phyloP scores from a whole-genome alignment of 2,888 invertebrate species.

The Drosophila kanekoi region DNA sequence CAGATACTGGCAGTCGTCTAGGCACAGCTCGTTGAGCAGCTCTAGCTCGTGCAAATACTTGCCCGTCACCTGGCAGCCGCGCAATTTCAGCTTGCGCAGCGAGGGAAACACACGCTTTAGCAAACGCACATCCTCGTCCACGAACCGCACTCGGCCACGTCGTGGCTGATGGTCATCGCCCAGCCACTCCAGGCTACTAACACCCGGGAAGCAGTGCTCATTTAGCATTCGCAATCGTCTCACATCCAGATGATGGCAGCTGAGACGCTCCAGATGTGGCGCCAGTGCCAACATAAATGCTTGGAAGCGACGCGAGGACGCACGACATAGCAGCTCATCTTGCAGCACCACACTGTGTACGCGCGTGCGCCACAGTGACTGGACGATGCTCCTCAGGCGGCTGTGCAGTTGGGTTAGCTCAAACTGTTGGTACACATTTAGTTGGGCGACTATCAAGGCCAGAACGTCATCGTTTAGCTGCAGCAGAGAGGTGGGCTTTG shows the following conservation, averaged over 20 bases:
- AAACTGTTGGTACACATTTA: slow-evolving; percentile 70
- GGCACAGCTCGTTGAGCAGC: slow-evolving; percentile 56
- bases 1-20: slow-evolving; percentile 73
- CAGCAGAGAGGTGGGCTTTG: slow-evolving; percentile 46
- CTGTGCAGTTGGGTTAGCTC: slow-evolving; percentile 65
- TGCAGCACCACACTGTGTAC: slow-evolving; percentile 56
- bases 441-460: slow-evolving; percentile 61
- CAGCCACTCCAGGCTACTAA: slow-evolving; percentile 64
- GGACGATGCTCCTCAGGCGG: slow-evolving; percentile 65
- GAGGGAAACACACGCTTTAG: slow-evolving; percentile 66
- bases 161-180: slow-evolving; percentile 8
- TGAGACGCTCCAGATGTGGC: slow-evolving; percentile 61
- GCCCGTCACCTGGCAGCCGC: slow-evolving; percentile 72
- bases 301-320: slow-evolving; percentile 47
- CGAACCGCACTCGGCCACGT: slow-evolving; percentile 59
- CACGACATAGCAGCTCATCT: slow-evolving; percentile 53
- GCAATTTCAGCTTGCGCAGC: slow-evolving; percentile 60
- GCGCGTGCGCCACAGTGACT: slow-evolving; percentile 68
- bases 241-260: slow-evolving; percentile 64
- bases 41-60: slow-evolving; percentile 64
- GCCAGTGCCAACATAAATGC: slow-evolving; percentile 60
- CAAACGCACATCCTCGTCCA: slow-evolving; percentile 76
- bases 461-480: slow-evolving; percentile 79
- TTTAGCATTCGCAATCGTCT: slow-evolving; percentile 58
- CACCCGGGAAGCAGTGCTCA: slow-evolving; percentile 40